Evolutionary conservation across 2,888 invertebrate species (phyloP), one percentile per base, ranked within the genome.

Genomic region (Morinoia aosen): DNA sequence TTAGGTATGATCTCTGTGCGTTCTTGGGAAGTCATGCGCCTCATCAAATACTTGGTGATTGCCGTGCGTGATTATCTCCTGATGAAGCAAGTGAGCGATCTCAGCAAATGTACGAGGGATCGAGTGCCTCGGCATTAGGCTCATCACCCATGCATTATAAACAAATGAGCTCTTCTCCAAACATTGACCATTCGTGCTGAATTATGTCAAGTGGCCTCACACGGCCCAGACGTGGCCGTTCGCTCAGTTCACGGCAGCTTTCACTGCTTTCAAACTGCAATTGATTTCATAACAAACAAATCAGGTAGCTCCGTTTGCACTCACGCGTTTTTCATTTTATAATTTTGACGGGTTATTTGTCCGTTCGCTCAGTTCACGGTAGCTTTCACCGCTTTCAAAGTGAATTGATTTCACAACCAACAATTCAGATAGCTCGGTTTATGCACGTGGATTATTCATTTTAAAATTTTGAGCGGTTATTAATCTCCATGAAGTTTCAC

Each of bases 11-110:
- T 76, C 76, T 76, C 76, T 10, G 76, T 33, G 76, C 76, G 76
- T 93, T 93, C 93, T 57, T 93, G 93, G 40, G 93, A 93, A 93
- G 93, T 93, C 93, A 93, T 57, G 93, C 93, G 93, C 56, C 93
- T 93, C 93, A 56, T 57, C 57, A 93, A 93, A 93, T 57, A 93
- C 25, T 57, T 93, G n/a, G 25, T 57, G 93, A 93, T 93, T 93
- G 93, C 93, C 93, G 93, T 93, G 93, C 93, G 93, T 93, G 93
- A 93, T 93, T 93, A 93, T 93, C 93, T 93, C 57, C 48, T 93
- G 93, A 93, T 93, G 93, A 93, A 57, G 90, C 90, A 90, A 90
- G 57, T 93, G 93, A 93, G 93, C 25, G 93, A 57, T 93, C 93
- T 40, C 48, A 10, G 90, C 90, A 90, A 25, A 40, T 48, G 57